Percentiles rank a stretch among this genome's conserved stretches.
Conservation (phyloP, 2,888 invertebrate species). For the Chelonus formosanus region DNA sequence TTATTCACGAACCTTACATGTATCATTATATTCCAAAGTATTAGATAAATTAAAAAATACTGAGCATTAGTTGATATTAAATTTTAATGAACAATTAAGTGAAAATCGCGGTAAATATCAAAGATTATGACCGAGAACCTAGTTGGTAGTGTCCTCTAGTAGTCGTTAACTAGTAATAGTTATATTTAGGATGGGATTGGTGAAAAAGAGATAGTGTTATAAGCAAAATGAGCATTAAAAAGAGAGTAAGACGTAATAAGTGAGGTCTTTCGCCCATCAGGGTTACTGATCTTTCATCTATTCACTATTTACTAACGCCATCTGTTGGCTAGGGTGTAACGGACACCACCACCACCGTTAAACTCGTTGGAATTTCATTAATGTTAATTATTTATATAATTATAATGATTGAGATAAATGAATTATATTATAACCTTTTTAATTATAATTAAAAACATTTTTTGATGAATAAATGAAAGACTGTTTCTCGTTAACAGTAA, state of each 20-base stretch:
- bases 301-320: conserved; percentile 56
- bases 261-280: conserved; percentile 54
- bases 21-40: no score
- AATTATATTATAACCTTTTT: neutral
- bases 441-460: conserved; percentile 5
- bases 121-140: neutral
- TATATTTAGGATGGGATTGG: no score
- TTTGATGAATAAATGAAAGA: neutral
- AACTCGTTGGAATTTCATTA: no score
- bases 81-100: no score
- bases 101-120: no score
- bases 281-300: conserved; percentile 57
- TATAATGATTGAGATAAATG: no score
- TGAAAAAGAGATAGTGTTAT: neutral
- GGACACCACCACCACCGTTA: conserved; percentile 7
- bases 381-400: neutral
- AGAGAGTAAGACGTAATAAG: conserved; percentile 44
- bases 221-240: conserved; percentile 24
- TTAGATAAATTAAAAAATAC: no score
- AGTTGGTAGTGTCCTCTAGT: conserved; percentile 17
- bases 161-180: neutral
- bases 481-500: no score
- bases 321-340: conserved; percentile 49
- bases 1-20: no score
- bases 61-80: no score